Conservation (phyloP, 64 coral and sea anemone genomes). For the Dendrophyllia cribrosa region DNA sequence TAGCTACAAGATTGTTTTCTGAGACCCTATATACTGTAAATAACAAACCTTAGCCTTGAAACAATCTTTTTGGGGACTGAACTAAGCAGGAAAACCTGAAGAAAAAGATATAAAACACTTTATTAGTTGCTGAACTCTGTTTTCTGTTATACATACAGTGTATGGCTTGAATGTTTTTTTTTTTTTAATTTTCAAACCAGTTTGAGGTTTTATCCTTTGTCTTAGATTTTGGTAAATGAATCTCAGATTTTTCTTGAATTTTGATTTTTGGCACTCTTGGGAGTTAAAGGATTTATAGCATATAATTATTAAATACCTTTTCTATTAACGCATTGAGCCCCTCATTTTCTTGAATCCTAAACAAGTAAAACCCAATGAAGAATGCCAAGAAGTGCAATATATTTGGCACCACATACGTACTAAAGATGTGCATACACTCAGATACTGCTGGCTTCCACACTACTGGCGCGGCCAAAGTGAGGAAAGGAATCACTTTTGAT, state of each 20-base stretch:
- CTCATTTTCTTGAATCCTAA: conserved; percentile 86
- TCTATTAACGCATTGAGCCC: conserved; percentile 84
- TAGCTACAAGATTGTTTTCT: too few species aligned
- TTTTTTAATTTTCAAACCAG: too few species aligned
- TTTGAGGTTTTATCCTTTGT: too few species aligned
- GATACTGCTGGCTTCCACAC: conserved; percentile 76
- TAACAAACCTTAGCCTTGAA: conserved; percentile 70
- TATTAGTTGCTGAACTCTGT: too few species aligned
- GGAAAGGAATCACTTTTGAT: neutral
- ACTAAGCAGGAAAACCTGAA: conserved; percentile 86
- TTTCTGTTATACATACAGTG: too few species aligned
- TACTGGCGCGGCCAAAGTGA: neutral
- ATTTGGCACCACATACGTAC: conserved; percentile 83
- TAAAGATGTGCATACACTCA: conserved; percentile 87
- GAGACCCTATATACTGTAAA: too few species aligned
- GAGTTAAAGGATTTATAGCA: too few species aligned
- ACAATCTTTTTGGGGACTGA: conserved; percentile 63
- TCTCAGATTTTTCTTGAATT: too few species aligned
- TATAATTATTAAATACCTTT: conserved; percentile 57
- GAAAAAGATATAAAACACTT: neutral
- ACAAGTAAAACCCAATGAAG: conserved; percentile 81
- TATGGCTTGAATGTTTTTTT: too few species aligned
- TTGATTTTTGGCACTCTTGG: too few species aligned
- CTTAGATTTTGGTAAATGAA: too few species aligned
- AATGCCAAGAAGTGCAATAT: conserved; percentile 85